A percentile compares a stretch with the other conserved stretches of the same genome.
Conservation (phyloP, 2,888 invertebrate species). For the Mythimna loreyi region DNA sequence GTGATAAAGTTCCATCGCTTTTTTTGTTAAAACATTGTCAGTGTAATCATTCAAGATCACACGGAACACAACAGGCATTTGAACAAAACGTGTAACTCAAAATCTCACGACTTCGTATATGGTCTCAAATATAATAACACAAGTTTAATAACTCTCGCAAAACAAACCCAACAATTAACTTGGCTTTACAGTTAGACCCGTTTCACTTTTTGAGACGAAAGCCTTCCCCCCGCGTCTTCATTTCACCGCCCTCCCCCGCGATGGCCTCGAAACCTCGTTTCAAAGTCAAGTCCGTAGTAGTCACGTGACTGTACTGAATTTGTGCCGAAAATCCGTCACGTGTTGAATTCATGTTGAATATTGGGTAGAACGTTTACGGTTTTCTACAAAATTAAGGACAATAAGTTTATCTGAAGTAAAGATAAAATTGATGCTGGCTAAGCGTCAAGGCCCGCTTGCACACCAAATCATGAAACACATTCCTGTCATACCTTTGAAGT, state of each 20-base stretch:
- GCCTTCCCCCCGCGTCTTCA: conserved; percentile 58
- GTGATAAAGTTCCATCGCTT: background rate
- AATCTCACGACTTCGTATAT: conserved; percentile 33
- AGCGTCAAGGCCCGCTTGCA: background rate
- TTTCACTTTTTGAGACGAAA: conserved; percentile 88
- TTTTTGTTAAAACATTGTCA: background rate
- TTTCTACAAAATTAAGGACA: background rate
- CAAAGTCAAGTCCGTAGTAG: conserved; percentile 78
- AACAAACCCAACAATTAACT: conserved; percentile 63
- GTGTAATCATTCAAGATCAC: conserved; percentile 26
- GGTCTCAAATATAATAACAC: conserved; percentile 30
- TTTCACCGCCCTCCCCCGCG: conserved; percentile 55
- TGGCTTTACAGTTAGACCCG: conserved; percentile 79
- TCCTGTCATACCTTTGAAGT: background rate
- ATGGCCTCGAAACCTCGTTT: conserved; percentile 85
- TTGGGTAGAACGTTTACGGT: background rate
- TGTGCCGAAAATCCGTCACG: conserved; percentile 31
- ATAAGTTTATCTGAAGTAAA: too few relatives aligned
- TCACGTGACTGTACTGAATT: conserved; percentile 51
- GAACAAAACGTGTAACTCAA: conserved; percentile 17
- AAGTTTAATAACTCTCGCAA: conserved; percentile 49
- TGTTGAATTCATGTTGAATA: conserved; percentile 10
- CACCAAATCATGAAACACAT: background rate
- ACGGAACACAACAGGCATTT: conserved; percentile 4
- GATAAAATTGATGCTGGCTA: background rate